Evolutionary conservation across 2,888 invertebrate genomes (phyloP).

Genomic region (Stenichneumon culpator): DNA sequence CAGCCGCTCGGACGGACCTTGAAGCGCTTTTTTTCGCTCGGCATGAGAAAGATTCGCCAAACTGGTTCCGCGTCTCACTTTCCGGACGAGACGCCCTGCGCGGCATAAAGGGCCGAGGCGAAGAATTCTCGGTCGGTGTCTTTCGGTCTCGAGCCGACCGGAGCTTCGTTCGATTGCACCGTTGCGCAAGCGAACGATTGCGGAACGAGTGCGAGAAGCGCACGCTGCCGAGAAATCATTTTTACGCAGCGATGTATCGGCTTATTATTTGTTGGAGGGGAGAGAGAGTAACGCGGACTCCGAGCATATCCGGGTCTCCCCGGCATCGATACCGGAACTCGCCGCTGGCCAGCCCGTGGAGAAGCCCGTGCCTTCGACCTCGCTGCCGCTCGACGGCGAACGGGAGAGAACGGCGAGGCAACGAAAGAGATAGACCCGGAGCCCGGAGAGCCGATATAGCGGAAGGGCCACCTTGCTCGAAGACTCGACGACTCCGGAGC

Average conservation of each 20-base stretch:
- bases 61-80: conserved; percentile 57
- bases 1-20: conserved; percentile 52
- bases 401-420: not conserved
- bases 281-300: conserved; percentile 32
- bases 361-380: conserved; percentile 60
- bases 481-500: conserved; percentile 13
- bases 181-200: too few relatives aligned
- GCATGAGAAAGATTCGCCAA: conserved; percentile 59
- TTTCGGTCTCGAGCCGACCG: too few relatives aligned
- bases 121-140: not conserved
- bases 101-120: conserved; percentile 40
- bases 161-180: too few relatives aligned
- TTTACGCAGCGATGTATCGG: conserved; percentile 7
- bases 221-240: not conserved
- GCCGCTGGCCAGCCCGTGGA: conserved; percentile 7
- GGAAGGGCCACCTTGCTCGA: conserved; percentile 52
- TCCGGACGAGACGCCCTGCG: conserved; percentile 34
- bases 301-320: conserved; percentile 64
- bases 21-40: conserved; percentile 38
- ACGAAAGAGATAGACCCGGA: conserved; percentile 22
- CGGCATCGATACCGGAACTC: conserved; percentile 66
- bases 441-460: conserved; percentile 39
- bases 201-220: too few relatives aligned
- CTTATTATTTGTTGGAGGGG: conserved; percentile 45
- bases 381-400: conserved; percentile 38